Base-by-base conservation (phyloP, 2,113 vertebrate genomes). In the Calidris pygmaea region DNA sequence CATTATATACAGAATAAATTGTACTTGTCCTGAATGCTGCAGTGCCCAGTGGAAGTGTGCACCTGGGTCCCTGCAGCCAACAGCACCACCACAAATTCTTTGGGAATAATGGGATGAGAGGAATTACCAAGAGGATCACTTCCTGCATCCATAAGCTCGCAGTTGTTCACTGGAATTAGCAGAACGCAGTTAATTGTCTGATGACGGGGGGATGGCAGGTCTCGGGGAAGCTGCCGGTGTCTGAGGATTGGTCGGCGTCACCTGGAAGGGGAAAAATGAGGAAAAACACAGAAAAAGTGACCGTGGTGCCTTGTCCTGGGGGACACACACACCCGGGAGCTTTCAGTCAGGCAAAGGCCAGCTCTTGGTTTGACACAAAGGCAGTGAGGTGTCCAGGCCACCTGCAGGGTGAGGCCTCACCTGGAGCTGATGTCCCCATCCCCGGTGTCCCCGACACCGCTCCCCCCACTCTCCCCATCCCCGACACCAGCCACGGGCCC, bases 221-320 rank as follows among this genome's bases (percentile, higher is more conserved):
- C 74, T 37, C 9, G 2, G 60, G 50, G 43, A 39, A 34, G 34
- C 70, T 67, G 63, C 27, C 1, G 97, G 96, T 41, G 90, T 96
- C 5, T 71, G 91, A 35, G 87, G 92, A 77, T 90, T 94, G 66
- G 65, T 93, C 68, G 89, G 5, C 2, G 16, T 95, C 68, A 96
- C 80, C 95, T 96, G 93, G 41, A 32, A 65, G n/a, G 18, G 70
- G 48, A 12, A 67, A 8, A 53, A 15, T 6, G 53, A 87, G 53
- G 24, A 22, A 12, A 6, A 9, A 4, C 13, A 15, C 78, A 9
- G 41, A 47, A 19, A 58, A 13, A 2, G 18, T 4, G 55, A 29
- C 19, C 3, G 1, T 1, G 35, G 55, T 7, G 18, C 35, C 66
- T 12, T 21, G 13, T 12, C 39, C 75, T 27, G 6, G n/a, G n/a